Percentiles rank a stretch among this genome's conserved stretches.
phyloP scores from a whole-genome alignment of 2,888 invertebrate genomes.

The Brachylomia viminalis region DNA sequence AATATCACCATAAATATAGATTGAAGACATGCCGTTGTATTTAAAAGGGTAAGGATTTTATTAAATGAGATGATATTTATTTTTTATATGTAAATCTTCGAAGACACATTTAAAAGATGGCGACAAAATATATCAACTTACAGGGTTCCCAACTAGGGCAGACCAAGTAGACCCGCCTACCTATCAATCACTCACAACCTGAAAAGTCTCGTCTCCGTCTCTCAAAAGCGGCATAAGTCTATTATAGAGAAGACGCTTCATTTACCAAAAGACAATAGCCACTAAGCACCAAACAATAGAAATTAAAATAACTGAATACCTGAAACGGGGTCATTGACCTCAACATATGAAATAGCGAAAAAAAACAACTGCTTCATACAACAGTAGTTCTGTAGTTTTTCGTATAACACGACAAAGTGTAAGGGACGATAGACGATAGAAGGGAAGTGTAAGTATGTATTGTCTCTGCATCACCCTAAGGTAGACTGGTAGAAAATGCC shows the following conservation, averaged over 20 bases:
- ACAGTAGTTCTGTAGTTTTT: background rate
- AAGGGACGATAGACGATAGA: background rate
- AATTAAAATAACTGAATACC: background rate
- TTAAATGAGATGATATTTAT: background rate
- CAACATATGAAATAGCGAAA: background rate
- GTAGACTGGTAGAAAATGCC: too few species aligned
- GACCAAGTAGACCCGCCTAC: background rate
- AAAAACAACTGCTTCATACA: too few species aligned
- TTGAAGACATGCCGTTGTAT: background rate
- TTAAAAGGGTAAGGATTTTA: background rate
- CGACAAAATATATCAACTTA: background rate
- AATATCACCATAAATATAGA: background rate
- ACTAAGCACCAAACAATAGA: background rate
- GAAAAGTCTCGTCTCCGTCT: background rate
- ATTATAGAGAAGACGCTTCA: background rate
- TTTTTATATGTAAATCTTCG: too few species aligned
- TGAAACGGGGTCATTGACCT: background rate
- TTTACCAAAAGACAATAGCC: background rate
- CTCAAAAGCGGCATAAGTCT: background rate
- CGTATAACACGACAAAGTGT: background rate
- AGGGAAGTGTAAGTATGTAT: too few species aligned
- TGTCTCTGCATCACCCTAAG: too few species aligned
- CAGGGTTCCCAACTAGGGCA: background rate
- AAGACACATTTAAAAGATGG: background rate
- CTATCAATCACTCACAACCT: background rate